phyloP scores from a whole-genome alignment of 2,888 invertebrate species.

The Lochmaea capreae region DNA sequence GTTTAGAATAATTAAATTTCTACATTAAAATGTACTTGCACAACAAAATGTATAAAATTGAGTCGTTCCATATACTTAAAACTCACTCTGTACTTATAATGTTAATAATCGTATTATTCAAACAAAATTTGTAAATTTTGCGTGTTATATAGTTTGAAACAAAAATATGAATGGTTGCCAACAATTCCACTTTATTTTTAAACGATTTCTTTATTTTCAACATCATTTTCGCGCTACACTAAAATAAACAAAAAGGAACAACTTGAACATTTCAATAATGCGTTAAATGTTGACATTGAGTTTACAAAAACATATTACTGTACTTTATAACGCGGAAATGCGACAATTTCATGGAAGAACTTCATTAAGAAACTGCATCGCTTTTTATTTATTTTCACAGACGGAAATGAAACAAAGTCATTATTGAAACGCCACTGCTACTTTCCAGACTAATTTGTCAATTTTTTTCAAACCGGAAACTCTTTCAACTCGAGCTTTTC shows the following conservation, averaged over 20 bases:
- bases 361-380: not conserved
- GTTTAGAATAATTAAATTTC: too few species aligned
- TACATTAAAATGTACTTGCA: too few species aligned
- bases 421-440: not conserved
- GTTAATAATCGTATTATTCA: not conserved
- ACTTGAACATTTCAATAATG: conserved; percentile 3
- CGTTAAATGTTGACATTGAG: conserved; percentile 11
- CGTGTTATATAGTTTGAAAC: conserved; percentile 22
- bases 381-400: not conserved
- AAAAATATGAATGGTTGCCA: conserved; percentile 48
- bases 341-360: not conserved
- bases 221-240: conserved; percentile 21
- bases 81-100: too few species aligned
- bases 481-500: too few species aligned
- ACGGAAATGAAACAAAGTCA: not conserved
- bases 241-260: conserved; percentile 18
- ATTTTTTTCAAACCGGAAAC: too few species aligned
- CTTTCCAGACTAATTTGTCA: too few species aligned
- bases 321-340: conserved; percentile 7
- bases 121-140: conserved; percentile 16
- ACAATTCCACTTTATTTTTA: conserved; percentile 49
- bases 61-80: too few species aligned
- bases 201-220: conserved; percentile 38
- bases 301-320: conserved; percentile 10
- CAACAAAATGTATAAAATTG: too few species aligned